Evolutionary conservation across 2,888 invertebrate genomes (phyloP).

Genomic region (Pandemis corylana): DNA sequence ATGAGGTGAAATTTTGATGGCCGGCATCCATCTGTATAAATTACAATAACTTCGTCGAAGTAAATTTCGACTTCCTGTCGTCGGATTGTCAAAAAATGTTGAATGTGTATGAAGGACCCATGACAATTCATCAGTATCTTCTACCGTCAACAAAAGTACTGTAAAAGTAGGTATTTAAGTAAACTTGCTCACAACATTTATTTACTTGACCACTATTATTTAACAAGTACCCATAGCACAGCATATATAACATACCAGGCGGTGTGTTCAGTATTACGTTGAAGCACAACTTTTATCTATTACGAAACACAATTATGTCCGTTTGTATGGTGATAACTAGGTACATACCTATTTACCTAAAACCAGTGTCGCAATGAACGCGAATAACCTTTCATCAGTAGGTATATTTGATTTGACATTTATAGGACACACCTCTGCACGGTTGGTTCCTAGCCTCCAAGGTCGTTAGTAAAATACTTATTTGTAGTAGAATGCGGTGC

Average conservation of each 20-base stretch:
- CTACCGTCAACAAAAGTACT: too few relatives aligned
- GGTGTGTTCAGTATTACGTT: slow-evolving; percentile 20
- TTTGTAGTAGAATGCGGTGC: slow-evolving; percentile 45
- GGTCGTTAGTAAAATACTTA: slow-evolving; percentile 29
- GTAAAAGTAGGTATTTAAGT: too few relatives aligned
- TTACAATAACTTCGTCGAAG: too few relatives aligned
- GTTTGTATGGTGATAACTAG: slow-evolving; percentile 37
- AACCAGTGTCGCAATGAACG: slow-evolving; percentile 37
- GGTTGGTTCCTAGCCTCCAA: slow-evolving; percentile 29
- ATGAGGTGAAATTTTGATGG: too few relatives aligned
- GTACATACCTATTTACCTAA: slow-evolving; percentile 23
- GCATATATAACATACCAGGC: neutral
- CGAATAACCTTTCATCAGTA: slow-evolving; percentile 36
- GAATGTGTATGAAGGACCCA: too few relatives aligned
- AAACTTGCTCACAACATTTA: too few relatives aligned
- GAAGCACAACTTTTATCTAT: slow-evolving; percentile 39
- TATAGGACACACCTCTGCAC: slow-evolving; percentile 43
- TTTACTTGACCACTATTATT: too few relatives aligned
- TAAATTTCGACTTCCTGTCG: too few relatives aligned
- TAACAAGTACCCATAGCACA: slow-evolving; percentile 10
- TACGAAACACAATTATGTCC: slow-evolving; percentile 39
- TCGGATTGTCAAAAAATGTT: too few relatives aligned
- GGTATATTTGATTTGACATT: slow-evolving; percentile 47
- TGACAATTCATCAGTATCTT: too few relatives aligned
- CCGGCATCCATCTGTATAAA: too few relatives aligned